Conservation (phyloP, 2,113 vertebrate species). For the Nansenia antarctica region DNA sequence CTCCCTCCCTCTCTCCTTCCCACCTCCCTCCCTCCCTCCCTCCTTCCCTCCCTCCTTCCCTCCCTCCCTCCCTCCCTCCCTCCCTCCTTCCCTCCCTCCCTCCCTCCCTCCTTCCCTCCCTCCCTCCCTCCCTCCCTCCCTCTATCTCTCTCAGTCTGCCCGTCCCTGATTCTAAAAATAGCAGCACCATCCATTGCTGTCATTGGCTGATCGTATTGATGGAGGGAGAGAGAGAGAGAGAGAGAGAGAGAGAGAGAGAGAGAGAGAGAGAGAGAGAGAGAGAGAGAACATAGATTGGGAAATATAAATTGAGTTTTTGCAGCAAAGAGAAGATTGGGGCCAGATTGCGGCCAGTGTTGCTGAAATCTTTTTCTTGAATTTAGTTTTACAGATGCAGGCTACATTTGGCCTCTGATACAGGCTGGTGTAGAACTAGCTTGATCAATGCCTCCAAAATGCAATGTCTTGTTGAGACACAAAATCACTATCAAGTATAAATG, state of each 20-base stretch:
- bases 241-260: slow-evolving; percentile 25
- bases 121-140: slow-evolving; percentile 69
- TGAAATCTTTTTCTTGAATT: too few relatives aligned
- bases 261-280: background rate
- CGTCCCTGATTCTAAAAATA: slow-evolving; percentile 84
- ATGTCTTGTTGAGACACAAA: background rate
- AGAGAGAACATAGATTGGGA: background rate
- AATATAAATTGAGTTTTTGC: background rate
- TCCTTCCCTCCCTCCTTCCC: slow-evolving; percentile 46
- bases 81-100: slow-evolving; percentile 28
- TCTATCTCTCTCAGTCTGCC: too few relatives aligned
- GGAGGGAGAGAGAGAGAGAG: slow-evolving; percentile 30
- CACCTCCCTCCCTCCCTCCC: slow-evolving; percentile 67
- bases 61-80: slow-evolving; percentile 61
- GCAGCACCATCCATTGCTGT: slow-evolving; percentile 60
- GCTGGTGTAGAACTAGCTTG: background rate
- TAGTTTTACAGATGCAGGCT: too few relatives aligned
- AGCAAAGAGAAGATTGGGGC: background rate
- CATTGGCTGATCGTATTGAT: slow-evolving; percentile 55
- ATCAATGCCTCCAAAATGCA: background rate
- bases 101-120: slow-evolving; percentile 53
- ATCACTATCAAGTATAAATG: background rate
- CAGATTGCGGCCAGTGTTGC: background rate
- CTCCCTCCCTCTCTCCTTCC: slow-evolving; percentile 50
- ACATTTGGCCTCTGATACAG: background rate